Conservation (phyloP, 2,113 vertebrate genomes). For the Manacus vitellinus region DNA sequence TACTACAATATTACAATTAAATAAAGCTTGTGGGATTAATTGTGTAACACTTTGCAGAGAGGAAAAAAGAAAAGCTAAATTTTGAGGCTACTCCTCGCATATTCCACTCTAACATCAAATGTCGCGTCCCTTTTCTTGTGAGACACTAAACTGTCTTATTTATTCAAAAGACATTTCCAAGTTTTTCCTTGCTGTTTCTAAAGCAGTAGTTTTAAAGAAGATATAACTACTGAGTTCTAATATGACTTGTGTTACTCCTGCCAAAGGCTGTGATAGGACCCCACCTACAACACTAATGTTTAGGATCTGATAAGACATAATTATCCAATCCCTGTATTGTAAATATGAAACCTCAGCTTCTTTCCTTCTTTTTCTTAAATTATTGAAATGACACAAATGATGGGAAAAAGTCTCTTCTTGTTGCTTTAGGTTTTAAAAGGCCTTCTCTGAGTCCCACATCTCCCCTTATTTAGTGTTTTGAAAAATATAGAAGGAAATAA, state of each 20-base stretch:
- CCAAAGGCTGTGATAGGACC: neutral
- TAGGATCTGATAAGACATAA: neutral
- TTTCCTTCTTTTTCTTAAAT: neutral
- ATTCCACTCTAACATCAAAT: neutral
- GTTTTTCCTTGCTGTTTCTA: neutral
- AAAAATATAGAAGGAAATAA: neutral
- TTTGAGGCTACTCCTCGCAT: neutral
- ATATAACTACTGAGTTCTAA: neutral
- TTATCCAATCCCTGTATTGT: neutral
- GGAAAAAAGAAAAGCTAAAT: neutral
- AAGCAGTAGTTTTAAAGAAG: neutral
- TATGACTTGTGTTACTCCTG: neutral
- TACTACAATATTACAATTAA: conserved; percentile 21
- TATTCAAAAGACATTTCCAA: neutral
- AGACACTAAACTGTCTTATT: neutral
- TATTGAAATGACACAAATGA: neutral
- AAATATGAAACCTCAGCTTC: neutral
- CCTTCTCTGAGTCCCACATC: neutral
- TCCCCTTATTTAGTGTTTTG: neutral
- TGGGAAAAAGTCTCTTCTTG: neutral
- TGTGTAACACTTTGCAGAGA: neutral
- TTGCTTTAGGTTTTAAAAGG: neutral
- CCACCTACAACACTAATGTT: neutral
- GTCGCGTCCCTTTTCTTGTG: neutral
- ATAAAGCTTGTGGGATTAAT: conserved; percentile 11